Conservation (phyloP, 2,888 invertebrate genomes). For the Dasysyrphus tricinctus region DNA sequence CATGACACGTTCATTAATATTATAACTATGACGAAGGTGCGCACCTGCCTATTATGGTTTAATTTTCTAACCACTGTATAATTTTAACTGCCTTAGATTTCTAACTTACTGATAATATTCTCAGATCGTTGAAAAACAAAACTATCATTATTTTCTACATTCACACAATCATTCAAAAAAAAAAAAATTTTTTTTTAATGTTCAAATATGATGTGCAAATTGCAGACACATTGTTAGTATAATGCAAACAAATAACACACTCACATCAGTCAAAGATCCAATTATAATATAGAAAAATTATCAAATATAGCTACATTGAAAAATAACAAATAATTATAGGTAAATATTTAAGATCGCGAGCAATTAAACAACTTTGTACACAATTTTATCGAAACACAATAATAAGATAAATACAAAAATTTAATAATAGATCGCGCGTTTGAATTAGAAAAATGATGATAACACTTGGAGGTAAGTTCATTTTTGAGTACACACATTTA, state of each 20-base stretch:
- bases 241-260: slow-evolving; percentile 46
- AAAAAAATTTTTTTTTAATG: background rate
- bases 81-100: slow-evolving; percentile 2
- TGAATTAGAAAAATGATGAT: slow-evolving; percentile 34
- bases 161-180: background rate
- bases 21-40: background rate
- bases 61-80: slow-evolving; percentile 13
- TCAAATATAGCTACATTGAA: slow-evolving; percentile 4
- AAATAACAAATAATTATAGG: slow-evolving; percentile 43
- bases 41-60: background rate
- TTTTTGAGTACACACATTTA: slow-evolving; percentile 25
- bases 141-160: background rate
- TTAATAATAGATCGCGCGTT: slow-evolving; percentile 42
- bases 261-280: slow-evolving; percentile 12
- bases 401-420: slow-evolving; percentile 22
- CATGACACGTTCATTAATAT: slow-evolving; percentile 6
- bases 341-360: slow-evolving; percentile 61
- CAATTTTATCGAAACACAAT: slow-evolving; percentile 50
- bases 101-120: slow-evolving; percentile 3
- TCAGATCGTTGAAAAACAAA: background rate
- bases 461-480: slow-evolving; percentile 44
- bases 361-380: slow-evolving; percentile 70
- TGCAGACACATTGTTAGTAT: slow-evolving; percentile 53
- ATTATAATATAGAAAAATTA: background rate
- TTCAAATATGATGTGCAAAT: slow-evolving; percentile 44